Evolutionary conservation across 2,797 vertebrate genomes (phyloP).

Genomic region (Orientallactaga sibirica): DNA sequence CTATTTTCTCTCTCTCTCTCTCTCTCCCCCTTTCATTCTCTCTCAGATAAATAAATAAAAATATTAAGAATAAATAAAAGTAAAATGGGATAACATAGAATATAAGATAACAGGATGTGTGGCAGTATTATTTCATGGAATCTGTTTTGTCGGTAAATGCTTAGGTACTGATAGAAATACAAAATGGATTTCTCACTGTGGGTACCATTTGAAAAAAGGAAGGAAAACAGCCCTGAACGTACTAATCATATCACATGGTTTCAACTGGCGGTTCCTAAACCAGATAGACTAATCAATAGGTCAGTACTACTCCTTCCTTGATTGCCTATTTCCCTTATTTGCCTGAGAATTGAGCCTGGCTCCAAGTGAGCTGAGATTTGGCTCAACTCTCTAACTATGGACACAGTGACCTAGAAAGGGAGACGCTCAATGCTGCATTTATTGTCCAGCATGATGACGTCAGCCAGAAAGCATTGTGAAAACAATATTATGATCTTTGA

Average conservation of each 20-base stretch:
- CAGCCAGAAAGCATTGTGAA: constrained; percentile 70
- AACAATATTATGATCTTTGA: constrained; percentile 68
- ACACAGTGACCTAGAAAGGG: constrained; percentile 69
- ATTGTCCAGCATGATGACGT: constrained; percentile 71
- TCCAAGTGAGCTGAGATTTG: constrained; percentile 6
- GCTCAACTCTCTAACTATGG: constrained; percentile 49
- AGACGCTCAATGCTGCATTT: constrained; percentile 49
- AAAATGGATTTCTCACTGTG: neutral
- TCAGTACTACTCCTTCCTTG: neutral
- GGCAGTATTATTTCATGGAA: neutral
- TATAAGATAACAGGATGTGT: neutral
- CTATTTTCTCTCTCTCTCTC: too few relatives aligned
- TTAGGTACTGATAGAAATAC: too few relatives aligned
- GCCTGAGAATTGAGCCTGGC: constrained; percentile 7
- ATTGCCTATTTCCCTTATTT: constrained; percentile 25
- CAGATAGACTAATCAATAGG: neutral
- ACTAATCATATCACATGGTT: neutral
- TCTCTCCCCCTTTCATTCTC: too few relatives aligned
- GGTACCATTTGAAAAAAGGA: neutral
- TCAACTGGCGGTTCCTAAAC: neutral
- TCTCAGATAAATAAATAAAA: too few relatives aligned
- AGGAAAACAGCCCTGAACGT: neutral
- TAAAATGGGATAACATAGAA: neutral
- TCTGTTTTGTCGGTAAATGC: neutral
- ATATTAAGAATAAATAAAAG: neutral